Percentiles rank a stretch among this genome's conserved stretches.
phyloP scores from a whole-genome alignment of 2,888 invertebrate genomes.

The Pandemis corylana region DNA sequence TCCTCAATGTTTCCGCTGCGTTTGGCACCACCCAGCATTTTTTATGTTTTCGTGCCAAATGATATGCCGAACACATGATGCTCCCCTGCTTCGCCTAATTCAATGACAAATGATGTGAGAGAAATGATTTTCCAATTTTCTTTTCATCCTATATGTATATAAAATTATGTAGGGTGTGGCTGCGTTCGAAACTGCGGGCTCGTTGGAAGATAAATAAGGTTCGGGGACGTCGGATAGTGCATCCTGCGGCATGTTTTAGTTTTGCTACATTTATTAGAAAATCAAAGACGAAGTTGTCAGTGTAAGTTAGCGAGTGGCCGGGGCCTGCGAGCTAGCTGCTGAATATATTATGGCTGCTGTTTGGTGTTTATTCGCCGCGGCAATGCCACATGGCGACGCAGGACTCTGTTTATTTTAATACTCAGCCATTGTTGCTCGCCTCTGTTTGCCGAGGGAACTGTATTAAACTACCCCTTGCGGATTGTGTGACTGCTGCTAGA shows the following conservation, averaged over 20 bases:
- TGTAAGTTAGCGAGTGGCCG: conserved; percentile 42
- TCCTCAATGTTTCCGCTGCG: conserved; percentile 61
- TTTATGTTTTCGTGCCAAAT: conserved; percentile 60
- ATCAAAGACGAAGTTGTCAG: conserved; percentile 59
- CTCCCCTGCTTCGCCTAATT: conserved; percentile 57
- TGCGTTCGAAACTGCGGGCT: conserved; percentile 6
- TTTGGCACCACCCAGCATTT: conserved; percentile 55
- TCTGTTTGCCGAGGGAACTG: conserved; percentile 74
- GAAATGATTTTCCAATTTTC: conserved; percentile 46
- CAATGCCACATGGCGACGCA: conserved; percentile 77
- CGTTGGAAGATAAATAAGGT: conserved; percentile 44
- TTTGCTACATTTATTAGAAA: conserved; percentile 60
- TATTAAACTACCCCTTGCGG: conserved; percentile 74
- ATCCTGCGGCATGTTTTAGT: conserved; percentile 49
- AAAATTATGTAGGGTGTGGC: conserved; percentile 20
- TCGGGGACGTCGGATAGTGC: conserved; percentile 41
- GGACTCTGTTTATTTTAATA: conserved; percentile 82
- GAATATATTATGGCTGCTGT: conserved; percentile 77
- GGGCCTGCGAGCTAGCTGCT: conserved; percentile 41
- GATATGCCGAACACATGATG: conserved; percentile 59
- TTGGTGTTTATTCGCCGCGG: conserved; percentile 71
- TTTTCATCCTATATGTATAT: conserved; percentile 9
- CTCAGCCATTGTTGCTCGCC: conserved; percentile 79
- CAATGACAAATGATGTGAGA: conserved; percentile 57
- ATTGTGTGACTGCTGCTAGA: conserved; percentile 58